These are phyloP conservation scores for Semaprochilodus insignis DNA, from an alignment of 2,797 vertebrate genomes.

Conservation along the genomic window DNA sequence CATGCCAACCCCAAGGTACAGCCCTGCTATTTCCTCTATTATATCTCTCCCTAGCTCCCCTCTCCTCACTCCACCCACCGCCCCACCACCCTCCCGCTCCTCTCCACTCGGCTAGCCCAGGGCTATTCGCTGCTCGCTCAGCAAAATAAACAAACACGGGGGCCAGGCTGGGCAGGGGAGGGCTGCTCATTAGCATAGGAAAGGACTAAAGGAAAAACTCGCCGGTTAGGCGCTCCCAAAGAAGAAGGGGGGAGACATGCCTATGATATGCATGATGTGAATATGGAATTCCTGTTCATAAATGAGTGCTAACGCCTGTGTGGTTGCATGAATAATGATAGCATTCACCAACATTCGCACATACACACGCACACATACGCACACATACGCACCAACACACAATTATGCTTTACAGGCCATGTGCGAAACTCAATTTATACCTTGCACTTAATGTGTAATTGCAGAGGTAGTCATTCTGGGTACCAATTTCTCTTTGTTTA, in stretches of 20 bases:
- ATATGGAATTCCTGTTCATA: constrained; percentile 81
- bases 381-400: constrained; percentile 34
- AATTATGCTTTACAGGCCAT: constrained; percentile 54
- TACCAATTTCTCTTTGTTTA: constrained; percentile 66
- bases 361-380: constrained; percentile 10
- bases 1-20: constrained; percentile 85
- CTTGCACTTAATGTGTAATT: constrained; percentile 65
- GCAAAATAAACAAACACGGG: constrained; percentile 81
- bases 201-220: constrained; percentile 61
- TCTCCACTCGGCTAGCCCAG: constrained; percentile 62
- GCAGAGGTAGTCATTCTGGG: constrained; percentile 61
- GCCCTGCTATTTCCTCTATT: constrained; percentile 48
- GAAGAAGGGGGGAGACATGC: constrained; percentile 42
- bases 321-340: constrained; percentile 58
- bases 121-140: constrained; percentile 81
- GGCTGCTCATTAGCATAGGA: constrained; percentile 73
- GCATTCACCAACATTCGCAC: constrained; percentile 43
- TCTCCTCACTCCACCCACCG: constrained; percentile 21
- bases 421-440: constrained; percentile 63
- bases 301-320: constrained; percentile 61
- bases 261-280: constrained; percentile 60
- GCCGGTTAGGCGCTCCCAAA: constrained; percentile 73
- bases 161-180: constrained; percentile 49
- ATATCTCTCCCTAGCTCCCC: constrained; percentile 30
- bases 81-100: constrained; percentile 14